phyloP scores from a whole-genome alignment of 2,797 vertebrate genomes.

The Pipistrellus pygmaeus region DNA sequence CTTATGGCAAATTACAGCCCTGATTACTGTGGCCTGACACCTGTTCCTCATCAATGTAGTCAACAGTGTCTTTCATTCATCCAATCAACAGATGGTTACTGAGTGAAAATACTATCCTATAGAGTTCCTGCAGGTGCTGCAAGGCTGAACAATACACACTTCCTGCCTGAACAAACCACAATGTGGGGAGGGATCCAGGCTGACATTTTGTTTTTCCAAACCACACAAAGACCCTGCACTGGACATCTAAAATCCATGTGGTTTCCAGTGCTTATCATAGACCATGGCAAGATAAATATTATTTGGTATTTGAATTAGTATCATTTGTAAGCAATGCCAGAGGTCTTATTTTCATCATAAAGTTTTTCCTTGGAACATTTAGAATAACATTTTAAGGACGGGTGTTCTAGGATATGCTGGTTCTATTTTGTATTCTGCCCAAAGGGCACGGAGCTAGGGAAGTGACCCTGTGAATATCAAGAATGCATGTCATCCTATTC shows the following conservation, averaged over 20 bases:
- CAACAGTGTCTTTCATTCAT: neutral
- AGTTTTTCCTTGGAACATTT: slow-evolving; percentile 43
- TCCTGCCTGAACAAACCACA: neutral
- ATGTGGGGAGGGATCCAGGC: neutral
- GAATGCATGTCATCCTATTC: slow-evolving; percentile 12
- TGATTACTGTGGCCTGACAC: neutral
- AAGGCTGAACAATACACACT: neutral
- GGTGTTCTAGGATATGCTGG: neutral
- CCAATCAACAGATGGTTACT: neutral
- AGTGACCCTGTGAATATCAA: slow-evolving; percentile 42
- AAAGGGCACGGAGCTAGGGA: slow-evolving; percentile 29
- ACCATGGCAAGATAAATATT: neutral
- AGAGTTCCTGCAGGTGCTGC: neutral
- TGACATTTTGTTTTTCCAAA: neutral
- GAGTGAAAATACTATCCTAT: neutral
- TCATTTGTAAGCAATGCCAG: neutral
- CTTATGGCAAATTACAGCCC: neutral
- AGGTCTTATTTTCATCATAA: slow-evolving; percentile 35
- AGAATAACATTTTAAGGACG: slow-evolving; percentile 61
- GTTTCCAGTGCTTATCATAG: neutral
- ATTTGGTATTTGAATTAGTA: neutral
- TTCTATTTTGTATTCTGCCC: slow-evolving; percentile 55
- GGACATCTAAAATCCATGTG: neutral
- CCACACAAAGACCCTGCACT: neutral
- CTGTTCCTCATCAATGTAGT: neutral